phyloP scores from a whole-genome alignment of 2,113 vertebrate genomes.

The Heterocephalus glaber region DNA sequence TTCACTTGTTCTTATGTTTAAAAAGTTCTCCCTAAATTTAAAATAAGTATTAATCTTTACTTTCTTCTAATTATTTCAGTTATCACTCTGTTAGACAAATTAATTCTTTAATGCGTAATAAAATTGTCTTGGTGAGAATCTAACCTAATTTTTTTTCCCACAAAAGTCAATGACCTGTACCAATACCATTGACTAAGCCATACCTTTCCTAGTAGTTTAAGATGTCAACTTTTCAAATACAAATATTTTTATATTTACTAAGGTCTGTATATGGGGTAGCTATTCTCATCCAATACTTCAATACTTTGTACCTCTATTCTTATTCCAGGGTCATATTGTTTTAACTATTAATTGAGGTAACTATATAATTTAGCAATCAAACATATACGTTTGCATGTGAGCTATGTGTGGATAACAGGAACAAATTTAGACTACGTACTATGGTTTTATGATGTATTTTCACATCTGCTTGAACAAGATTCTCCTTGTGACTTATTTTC shows the following conservation, averaged over 20 bases:
- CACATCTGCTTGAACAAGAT: not conserved
- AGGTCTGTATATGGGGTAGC: not conserved
- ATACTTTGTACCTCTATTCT: not conserved
- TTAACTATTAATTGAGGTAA: not conserved
- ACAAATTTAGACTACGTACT: not conserved
- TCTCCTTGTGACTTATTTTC: not conserved
- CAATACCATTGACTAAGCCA: not conserved
- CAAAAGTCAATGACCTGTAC: not conserved
- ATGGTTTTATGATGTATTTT: constrained; percentile 37
- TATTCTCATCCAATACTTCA: not conserved
- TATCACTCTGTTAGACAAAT: not conserved
- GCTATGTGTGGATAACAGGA: not conserved
- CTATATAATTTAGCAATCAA: not conserved
- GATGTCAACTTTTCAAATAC: not conserved
- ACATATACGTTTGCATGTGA: constrained; percentile 1
- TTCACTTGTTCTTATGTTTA: not conserved
- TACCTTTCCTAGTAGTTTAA: not conserved
- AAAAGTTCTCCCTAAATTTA: not conserved
- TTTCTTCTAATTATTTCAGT: constrained; percentile 9
- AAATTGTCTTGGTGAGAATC: not conserved
- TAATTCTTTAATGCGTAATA: not conserved
- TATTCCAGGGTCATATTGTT: not conserved
- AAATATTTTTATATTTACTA: not conserved
- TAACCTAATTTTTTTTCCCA: constrained; percentile 4
- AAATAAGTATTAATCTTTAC: constrained; percentile 5